Percentiles rank a stretch among this genome's conserved stretches.
Evolutionary conservation across 2,113 vertebrate genomes (phyloP).

Genomic region (Hypomesus transpacificus): DNA sequence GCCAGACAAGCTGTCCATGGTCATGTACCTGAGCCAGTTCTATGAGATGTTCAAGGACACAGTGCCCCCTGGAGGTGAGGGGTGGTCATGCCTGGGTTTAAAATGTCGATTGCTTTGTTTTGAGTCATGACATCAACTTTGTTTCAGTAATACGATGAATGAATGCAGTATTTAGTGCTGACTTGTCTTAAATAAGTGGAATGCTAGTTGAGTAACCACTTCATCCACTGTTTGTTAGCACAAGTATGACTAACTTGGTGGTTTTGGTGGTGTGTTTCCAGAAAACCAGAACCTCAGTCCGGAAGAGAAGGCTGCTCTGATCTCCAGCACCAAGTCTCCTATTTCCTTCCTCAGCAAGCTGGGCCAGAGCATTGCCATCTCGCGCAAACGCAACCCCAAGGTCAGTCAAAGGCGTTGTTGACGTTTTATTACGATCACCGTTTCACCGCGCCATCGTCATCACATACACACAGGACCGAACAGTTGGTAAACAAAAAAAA

Average conservation of each 20-base stretch:
- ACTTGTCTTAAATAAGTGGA: too few species aligned
- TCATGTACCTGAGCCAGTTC: conserved; percentile 99
- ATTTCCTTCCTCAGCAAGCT: conserved; percentile 98
- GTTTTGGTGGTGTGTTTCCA: conserved; percentile 49
- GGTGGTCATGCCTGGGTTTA: fast-evolving
- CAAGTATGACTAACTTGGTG: too few species aligned
- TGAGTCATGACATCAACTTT: background rate
- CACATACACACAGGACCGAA: too few species aligned
- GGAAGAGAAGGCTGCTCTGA: conserved; percentile 87
- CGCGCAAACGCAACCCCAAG: conserved; percentile 94
- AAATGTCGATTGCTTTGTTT: background rate
- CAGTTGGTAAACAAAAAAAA: too few species aligned
- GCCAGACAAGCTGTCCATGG: conserved; percentile 97
- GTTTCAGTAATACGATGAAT: background rate
- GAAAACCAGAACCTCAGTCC: conserved; percentile 85
- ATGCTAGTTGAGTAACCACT: too few species aligned
- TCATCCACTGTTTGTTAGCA: too few species aligned
- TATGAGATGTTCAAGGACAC: conserved; percentile 99
- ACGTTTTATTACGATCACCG: background rate
- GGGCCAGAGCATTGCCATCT: conserved; percentile 94
- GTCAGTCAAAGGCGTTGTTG: conserved; percentile 34
- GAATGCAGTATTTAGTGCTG: too few species aligned
- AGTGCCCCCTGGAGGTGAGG: conserved; percentile 85
- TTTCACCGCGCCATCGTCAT: too few species aligned
- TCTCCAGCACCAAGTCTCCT: conserved; percentile 90